Conservation (phyloP, 2,113 vertebrate genomes). For the Anseranas semipalmata region DNA sequence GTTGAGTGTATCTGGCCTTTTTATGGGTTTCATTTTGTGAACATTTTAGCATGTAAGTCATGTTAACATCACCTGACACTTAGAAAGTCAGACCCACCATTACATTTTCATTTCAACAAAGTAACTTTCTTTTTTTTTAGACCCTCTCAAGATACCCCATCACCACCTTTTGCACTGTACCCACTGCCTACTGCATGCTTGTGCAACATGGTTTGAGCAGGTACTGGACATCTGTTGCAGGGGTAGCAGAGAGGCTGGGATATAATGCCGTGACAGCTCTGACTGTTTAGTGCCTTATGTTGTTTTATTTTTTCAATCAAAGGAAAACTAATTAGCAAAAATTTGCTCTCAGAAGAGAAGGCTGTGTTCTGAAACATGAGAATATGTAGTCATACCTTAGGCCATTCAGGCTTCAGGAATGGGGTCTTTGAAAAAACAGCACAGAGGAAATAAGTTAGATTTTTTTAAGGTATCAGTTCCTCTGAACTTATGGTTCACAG, state of each 20-base stretch:
- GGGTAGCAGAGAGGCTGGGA: not conserved
- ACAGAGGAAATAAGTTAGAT: not conserved
- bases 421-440: not conserved
- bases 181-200: conserved; percentile 82
- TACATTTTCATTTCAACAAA: not conserved
- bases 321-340: not conserved
- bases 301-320: not conserved
- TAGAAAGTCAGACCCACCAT: not conserved
- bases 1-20: not conserved
- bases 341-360: not conserved
- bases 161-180: conserved; percentile 79
- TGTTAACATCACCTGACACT: not conserved
- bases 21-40: not conserved
- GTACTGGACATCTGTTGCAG: conserved; percentile 45
- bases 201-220: conserved; percentile 78
- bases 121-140: conserved; percentile 38
- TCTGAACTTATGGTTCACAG: not conserved
- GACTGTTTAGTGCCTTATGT: not conserved
- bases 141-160: conserved; percentile 81
- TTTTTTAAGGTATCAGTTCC: not conserved
- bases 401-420: not conserved
- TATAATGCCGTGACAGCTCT: not conserved
- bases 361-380: not conserved
- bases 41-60: not conserved
- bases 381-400: not conserved